Conservation (phyloP, 1,140 invertebrate species). For the Pseudomyrmex cubaensis region DNA sequence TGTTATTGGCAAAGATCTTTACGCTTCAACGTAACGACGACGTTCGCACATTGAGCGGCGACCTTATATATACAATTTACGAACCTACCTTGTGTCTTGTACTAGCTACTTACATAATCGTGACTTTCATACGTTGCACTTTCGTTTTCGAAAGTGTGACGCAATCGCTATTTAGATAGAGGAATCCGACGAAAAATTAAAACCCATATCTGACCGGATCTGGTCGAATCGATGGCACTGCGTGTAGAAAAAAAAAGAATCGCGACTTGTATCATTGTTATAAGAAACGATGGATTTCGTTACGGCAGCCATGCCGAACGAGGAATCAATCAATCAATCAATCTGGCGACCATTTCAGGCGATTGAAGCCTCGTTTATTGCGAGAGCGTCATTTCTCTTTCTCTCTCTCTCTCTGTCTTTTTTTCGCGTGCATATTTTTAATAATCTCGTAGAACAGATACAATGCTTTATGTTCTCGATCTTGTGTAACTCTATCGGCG, state of each 20-base stretch:
- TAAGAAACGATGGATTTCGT: not conserved
- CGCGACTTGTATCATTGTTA: too few species aligned
- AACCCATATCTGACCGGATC: too few species aligned
- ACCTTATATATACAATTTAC: slow-evolving; percentile 57
- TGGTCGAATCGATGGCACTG: too few species aligned
- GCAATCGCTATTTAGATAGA: slow-evolving; percentile 51
- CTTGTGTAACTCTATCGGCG: too few species aligned
- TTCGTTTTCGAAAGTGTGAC: slow-evolving; percentile 59
- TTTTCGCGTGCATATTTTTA: not conserved
- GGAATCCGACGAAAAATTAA: slow-evolving; percentile 29
- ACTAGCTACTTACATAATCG: slow-evolving; percentile 48
- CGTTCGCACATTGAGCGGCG: not conserved
- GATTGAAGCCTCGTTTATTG: not conserved
- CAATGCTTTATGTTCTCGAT: too few species aligned
- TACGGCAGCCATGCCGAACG: too few species aligned
- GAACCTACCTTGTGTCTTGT: slow-evolving; percentile 37
- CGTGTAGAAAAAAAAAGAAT: too few species aligned
- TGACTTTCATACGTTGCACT: slow-evolving; percentile 60
- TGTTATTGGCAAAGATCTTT: slow-evolving; percentile 5
- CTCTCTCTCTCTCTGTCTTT: too few species aligned
- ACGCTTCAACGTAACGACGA: not conserved
- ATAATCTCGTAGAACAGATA: too few species aligned
- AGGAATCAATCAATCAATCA: too few species aligned
- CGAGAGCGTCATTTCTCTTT: not conserved
- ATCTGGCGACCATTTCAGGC: too few species aligned